Percentiles rank a stretch among this genome's conserved stretches.
Evolutionary conservation across 2,113 vertebrate species (phyloP).

Genomic region (Conger conger): DNA sequence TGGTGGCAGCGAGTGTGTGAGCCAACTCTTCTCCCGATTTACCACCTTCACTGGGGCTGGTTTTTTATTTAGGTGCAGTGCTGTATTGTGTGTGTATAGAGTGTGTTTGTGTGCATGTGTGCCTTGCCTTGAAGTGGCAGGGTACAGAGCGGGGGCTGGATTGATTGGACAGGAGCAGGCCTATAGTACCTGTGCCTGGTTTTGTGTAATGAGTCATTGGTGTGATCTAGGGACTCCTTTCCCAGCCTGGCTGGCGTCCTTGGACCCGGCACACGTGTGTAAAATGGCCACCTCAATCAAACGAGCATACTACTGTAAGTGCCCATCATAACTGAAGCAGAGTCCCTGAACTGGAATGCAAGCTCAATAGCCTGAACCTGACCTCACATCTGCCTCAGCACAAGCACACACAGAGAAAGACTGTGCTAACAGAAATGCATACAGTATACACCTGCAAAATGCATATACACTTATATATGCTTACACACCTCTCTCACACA

Average conservation of each 20-base stretch:
- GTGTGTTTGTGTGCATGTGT: background rate
- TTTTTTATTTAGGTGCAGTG: background rate
- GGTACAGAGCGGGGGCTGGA: slow-evolving; percentile 56
- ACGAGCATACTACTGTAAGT: slow-evolving; percentile 62
- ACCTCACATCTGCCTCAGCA: slow-evolving; percentile 6
- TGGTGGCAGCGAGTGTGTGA: background rate
- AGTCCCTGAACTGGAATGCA: slow-evolving; percentile 67
- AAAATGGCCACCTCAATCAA: slow-evolving; percentile 71
- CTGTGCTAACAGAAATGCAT: too few relatives aligned
- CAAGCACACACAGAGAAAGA: too few relatives aligned
- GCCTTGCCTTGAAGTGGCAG: slow-evolving; percentile 64
- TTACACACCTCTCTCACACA: background rate
- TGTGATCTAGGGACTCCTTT: slow-evolving; percentile 70
- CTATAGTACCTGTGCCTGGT: slow-evolving; percentile 46
- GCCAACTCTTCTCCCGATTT: background rate
- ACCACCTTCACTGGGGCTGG: background rate
- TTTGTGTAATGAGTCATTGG: slow-evolving; percentile 48
- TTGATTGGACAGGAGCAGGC: slow-evolving; percentile 58
- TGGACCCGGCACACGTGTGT: slow-evolving; percentile 57
- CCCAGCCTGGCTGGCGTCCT: slow-evolving; percentile 54
- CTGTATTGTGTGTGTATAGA: too few relatives aligned
- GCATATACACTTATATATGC: background rate
- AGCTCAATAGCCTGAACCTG: slow-evolving; percentile 49
- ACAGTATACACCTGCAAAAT: background rate
- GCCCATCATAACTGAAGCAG: slow-evolving; percentile 56